Percentiles rank a stretch among this genome's conserved stretches.
These are phyloP conservation scores for Fragum whitleyi DNA, from an alignment of 2,888 invertebrate genomes.

Conservation along the genomic window DNA sequence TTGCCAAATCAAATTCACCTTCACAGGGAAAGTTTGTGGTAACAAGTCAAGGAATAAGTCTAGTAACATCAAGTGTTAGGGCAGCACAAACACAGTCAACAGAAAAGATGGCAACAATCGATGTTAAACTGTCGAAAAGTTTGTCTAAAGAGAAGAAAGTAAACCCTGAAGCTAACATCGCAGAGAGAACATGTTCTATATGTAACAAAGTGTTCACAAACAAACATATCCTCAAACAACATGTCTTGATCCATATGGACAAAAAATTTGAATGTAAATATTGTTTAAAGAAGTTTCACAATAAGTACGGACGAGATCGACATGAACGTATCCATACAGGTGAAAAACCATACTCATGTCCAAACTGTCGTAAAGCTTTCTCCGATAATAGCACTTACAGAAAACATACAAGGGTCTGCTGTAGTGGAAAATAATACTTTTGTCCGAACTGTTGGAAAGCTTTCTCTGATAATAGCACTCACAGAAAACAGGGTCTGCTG, in stretches of 20 bases:
- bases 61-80: constrained; percentile 14
- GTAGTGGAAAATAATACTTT: constrained; percentile 58
- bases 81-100: not conserved
- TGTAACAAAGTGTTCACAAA: constrained; percentile 63
- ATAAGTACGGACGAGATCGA: constrained; percentile 62
- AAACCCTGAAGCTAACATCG: constrained; percentile 37
- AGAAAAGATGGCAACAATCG: constrained; percentile 7
- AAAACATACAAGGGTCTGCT: constrained; percentile 59
- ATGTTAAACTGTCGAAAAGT: not conserved
- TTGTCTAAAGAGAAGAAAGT: constrained; percentile 26
- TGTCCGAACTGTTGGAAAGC: constrained; percentile 60
- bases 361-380: constrained; percentile 59
- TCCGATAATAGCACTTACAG: constrained; percentile 60
- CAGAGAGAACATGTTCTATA: constrained; percentile 58
- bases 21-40: constrained; percentile 24
- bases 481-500: constrained; percentile 45
- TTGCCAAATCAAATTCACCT: constrained; percentile 42
- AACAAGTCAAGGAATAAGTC: constrained; percentile 37
- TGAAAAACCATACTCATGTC: constrained; percentile 64
- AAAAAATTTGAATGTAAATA: constrained; percentile 63
- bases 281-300: constrained; percentile 65
- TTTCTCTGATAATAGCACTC: constrained; percentile 59
- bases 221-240: constrained; percentile 61
- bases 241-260: constrained; percentile 59
- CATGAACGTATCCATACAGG: constrained; percentile 65